phyloP scores from a whole-genome alignment of 2,888 invertebrate genomes.

The Erebia palarica region DNA sequence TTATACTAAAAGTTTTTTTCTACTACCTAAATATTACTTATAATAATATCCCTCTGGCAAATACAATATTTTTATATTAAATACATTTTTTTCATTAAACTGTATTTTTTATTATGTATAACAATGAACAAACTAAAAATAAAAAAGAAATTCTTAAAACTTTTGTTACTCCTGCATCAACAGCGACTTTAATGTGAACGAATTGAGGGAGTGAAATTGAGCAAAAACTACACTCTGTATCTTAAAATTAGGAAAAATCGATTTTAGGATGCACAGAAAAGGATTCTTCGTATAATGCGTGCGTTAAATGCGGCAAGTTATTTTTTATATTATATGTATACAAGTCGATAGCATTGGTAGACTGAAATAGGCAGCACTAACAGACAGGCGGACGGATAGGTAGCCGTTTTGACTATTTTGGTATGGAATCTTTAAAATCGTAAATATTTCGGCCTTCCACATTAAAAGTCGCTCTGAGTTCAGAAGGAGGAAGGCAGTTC shows the following conservation, averaged over 20 bases:
- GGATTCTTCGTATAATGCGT: too few species aligned
- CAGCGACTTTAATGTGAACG: background rate
- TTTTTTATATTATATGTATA: too few species aligned
- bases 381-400: too few species aligned
- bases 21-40: conserved; percentile 73
- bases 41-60: conserved; percentile 77
- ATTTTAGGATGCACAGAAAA: too few species aligned
- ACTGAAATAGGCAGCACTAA: too few species aligned
- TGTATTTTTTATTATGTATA: conserved; percentile 40
- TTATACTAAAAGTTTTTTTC: conserved; percentile 76
- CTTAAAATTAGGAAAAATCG: too few species aligned
- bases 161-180: background rate
- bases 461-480: background rate
- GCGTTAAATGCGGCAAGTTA: too few species aligned
- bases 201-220: background rate
- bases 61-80: conserved; percentile 47
- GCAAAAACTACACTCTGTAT: too few species aligned
- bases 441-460: background rate
- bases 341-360: too few species aligned
- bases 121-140: conserved; percentile 44
- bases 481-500: background rate
- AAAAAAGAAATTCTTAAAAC: conserved; percentile 30
- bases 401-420: background rate
- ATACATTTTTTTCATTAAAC: conserved; percentile 40
- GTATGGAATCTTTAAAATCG: too few species aligned